Percentiles rank a stretch among this genome's conserved stretches.
These are phyloP conservation scores for Ammospiza nelsoni DNA, from an alignment of 2,113 vertebrate genomes.

Conservation along the genomic window DNA sequence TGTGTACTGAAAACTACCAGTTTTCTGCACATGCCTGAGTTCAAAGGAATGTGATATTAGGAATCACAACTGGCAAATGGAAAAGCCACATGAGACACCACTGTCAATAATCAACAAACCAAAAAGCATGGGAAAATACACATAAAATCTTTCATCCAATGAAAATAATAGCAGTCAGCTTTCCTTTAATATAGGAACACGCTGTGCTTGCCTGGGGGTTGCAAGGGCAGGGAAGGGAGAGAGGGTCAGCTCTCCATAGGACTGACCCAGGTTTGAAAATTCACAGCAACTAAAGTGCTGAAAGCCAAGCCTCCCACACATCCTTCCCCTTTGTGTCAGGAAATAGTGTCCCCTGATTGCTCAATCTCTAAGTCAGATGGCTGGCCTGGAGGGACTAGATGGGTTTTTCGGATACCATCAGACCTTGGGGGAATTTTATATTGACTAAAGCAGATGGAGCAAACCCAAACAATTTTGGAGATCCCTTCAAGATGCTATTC, in stretches of 20 bases:
- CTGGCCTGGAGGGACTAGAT: slow-evolving; percentile 24
- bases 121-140: slow-evolving; percentile 18
- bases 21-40: background rate
- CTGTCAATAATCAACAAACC: background rate
- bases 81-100: background rate
- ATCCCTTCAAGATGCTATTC: background rate
- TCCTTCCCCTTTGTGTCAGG: slow-evolving; percentile 23
- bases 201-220: slow-evolving; percentile 24
- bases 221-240: background rate
- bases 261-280: slow-evolving; percentile 54
- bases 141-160: background rate
- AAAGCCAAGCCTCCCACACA: slow-evolving; percentile 41
- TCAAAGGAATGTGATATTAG: background rate
- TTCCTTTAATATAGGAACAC: slow-evolving; percentile 28
- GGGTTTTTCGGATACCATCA: slow-evolving; percentile 24
- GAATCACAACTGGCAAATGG: background rate
- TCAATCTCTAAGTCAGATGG: slow-evolving; percentile 26
- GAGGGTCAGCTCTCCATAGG: slow-evolving; percentile 24
- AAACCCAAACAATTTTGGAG: slow-evolving; percentile 6
- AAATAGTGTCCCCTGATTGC: slow-evolving; percentile 38
- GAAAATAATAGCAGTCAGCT: slow-evolving; percentile 34
- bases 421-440: slow-evolving; percentile 2
- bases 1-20: background rate
- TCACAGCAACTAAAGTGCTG: background rate
- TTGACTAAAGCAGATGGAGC: background rate